Conservation (phyloP, 2,113 vertebrate genomes). For the Pygathrix nemaeus region DNA sequence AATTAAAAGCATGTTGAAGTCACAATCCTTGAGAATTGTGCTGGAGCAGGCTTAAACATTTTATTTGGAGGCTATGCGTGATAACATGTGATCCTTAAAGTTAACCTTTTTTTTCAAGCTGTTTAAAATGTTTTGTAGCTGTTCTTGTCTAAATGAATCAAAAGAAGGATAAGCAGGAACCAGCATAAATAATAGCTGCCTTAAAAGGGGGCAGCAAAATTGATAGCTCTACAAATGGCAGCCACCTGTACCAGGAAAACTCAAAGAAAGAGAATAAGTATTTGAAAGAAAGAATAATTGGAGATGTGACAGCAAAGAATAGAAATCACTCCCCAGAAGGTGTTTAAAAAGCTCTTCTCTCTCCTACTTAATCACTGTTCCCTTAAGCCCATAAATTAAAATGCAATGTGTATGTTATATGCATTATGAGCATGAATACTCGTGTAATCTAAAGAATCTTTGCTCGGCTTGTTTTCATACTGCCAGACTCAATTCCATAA, state of each 20-base stretch:
- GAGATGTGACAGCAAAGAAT: slow-evolving; percentile 74
- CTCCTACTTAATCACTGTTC: slow-evolving; percentile 74
- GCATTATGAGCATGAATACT: slow-evolving; percentile 68
- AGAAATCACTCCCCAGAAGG: slow-evolving; percentile 72
- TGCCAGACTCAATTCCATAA: slow-evolving; percentile 37
- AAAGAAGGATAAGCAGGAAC: slow-evolving; percentile 84
- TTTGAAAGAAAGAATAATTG: slow-evolving; percentile 75
- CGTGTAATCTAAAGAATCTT: slow-evolving; percentile 66
- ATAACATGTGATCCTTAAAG: slow-evolving; percentile 84
- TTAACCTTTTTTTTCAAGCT: slow-evolving; percentile 84
- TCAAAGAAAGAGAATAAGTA: slow-evolving; percentile 76
- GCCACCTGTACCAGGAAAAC: slow-evolving; percentile 85
- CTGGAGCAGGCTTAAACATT: slow-evolving; percentile 80
- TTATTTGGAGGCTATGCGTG: slow-evolving; percentile 82
- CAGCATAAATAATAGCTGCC: slow-evolving; percentile 85
- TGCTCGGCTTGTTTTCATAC: slow-evolving; percentile 50
- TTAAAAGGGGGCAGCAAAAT: slow-evolving; percentile 83
- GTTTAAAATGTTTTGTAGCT: slow-evolving; percentile 87
- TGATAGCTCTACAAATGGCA: slow-evolving; percentile 86
- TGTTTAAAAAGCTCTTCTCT: slow-evolving; percentile 72
- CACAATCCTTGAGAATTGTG: slow-evolving; percentile 73
- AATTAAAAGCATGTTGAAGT: slow-evolving; percentile 83
- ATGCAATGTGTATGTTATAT: slow-evolving; percentile 56
- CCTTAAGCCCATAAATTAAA: slow-evolving; percentile 63
- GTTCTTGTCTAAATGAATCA: slow-evolving; percentile 87